These are phyloP conservation scores for Alouatta palliata DNA, from an alignment of 2,113 vertebrate genomes.

Conservation along the genomic window DNA sequence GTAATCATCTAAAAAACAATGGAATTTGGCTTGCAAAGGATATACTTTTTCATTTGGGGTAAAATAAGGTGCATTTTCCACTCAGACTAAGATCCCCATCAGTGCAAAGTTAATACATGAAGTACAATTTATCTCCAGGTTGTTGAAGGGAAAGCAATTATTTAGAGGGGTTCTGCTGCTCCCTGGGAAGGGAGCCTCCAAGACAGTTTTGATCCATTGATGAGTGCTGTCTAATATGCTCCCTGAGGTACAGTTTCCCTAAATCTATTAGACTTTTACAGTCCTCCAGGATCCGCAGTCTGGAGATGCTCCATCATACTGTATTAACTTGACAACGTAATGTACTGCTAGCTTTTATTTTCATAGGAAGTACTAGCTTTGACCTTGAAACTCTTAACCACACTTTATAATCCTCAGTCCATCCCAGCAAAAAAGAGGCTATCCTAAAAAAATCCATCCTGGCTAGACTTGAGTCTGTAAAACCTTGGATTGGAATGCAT, in stretches of 20 bases:
- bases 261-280: slow-evolving; percentile 86
- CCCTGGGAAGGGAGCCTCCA: slow-evolving; percentile 74
- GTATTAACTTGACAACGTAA: slow-evolving; percentile 85
- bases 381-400: slow-evolving; percentile 84
- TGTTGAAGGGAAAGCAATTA: slow-evolving; percentile 77
- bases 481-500: neutral
- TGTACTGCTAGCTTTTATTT: slow-evolving; percentile 79
- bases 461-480: neutral
- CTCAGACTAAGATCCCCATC: slow-evolving; percentile 72
- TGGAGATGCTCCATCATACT: slow-evolving; percentile 84
- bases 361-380: slow-evolving; percentile 78
- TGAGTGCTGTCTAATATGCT: slow-evolving; percentile 79
- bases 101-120: slow-evolving; percentile 70
- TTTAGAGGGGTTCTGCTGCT: slow-evolving; percentile 72
- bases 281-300: slow-evolving; percentile 81
- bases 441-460: neutral
- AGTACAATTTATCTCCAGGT: slow-evolving; percentile 80
- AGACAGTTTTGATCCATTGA: slow-evolving; percentile 85
- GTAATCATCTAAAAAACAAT: slow-evolving; percentile 71
- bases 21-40: slow-evolving; percentile 75
- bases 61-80: slow-evolving; percentile 54
- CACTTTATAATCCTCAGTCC: slow-evolving; percentile 72
- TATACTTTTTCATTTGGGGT: slow-evolving; percentile 49
- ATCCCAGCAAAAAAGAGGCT: slow-evolving; percentile 33
- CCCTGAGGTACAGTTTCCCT: slow-evolving; percentile 84